These are phyloP conservation scores for Machaerirhynchus nigripectus DNA, from an alignment of 2,113 vertebrate genomes.

Conservation along the genomic window DNA sequence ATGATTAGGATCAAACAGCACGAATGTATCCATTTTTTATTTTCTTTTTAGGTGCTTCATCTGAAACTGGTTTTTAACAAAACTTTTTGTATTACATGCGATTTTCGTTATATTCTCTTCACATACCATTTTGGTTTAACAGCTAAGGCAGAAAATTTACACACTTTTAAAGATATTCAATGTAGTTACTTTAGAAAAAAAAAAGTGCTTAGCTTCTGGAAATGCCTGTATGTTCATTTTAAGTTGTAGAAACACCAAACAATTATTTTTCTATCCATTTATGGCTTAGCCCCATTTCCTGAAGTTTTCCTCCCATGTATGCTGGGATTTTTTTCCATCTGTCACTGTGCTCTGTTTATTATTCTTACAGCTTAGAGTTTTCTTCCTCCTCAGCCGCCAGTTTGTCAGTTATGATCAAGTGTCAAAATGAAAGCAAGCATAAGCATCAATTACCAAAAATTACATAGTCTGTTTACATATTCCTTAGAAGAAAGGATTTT, in stretches of 20 bases:
- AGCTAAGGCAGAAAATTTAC: background rate
- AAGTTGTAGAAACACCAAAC: background rate
- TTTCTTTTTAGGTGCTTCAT: background rate
- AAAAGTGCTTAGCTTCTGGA: background rate
- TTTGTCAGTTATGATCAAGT: conserved; percentile 15
- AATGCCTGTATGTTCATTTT: background rate
- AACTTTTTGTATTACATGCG: background rate
- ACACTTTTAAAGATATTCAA: background rate
- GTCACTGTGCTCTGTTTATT: background rate
- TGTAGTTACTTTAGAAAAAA: background rate
- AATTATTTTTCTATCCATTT: background rate
- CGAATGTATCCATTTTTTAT: background rate
- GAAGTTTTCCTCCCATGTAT: background rate
- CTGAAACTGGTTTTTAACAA: background rate
- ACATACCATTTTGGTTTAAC: background rate
- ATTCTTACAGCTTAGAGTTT: conserved; percentile 10
- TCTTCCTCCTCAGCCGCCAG: background rate
- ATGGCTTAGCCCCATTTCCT: background rate
- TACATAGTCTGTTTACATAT: background rate
- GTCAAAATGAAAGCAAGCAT: conserved; percentile 10
- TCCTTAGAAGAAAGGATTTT: conserved; percentile 1
- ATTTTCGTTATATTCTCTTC: background rate
- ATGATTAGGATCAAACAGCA: background rate
- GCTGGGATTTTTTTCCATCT: background rate
- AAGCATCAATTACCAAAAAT: conserved; percentile 25